Evolutionary conservation across 1,140 invertebrate species (phyloP), one percentile per base, ranked within the genome.

Genomic region (Drosophila sechellia): DNA sequence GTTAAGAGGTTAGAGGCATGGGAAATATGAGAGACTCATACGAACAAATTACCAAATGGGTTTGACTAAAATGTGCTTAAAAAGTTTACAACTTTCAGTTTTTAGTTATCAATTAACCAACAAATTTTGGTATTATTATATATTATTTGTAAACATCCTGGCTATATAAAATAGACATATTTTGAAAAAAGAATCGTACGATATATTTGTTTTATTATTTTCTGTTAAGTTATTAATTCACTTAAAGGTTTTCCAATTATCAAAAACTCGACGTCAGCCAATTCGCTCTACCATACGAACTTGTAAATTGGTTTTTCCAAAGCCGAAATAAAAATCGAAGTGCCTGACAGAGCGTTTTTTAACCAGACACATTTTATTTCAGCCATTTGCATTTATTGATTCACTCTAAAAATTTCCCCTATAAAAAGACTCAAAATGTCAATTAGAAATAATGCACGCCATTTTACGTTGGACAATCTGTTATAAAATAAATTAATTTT

Each of bases 401-500:
- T 81, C 74, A 1, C 27, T 31, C 39, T 60, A 42, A 34, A 60
- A 57, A 27, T 61, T 58, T 59, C 25, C 27, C 69, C 43, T 53
- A 49, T 66, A 71, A 70, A 70, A 54, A 63, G 49, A 48, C 69
- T 84, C 63, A 60, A 81, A 78, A 55, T 80, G 77, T 85, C 77
- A 80, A 84, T 86, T 84, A 77, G 55, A 68, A 50, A 58, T 85
- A 81, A 73, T 81, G 66, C 55, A 52, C 74, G 27, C 43, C 72
- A 52, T 37, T 57, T 70, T 22, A 54, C 40, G 39, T 15, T 31
- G 13, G 5, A 46, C 20, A 27, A 17, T 10, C 37, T 59, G 43
- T 61, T 43, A 37, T 13, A 31, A 31, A 60, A 35, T 57, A 60
- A 61, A 65, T 69, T 53, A 10, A 31, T 53, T 53, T 27, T 56